Base-by-base conservation (phyloP, 2,797 vertebrate genomes). In the Arctocebus calabarensis region DNA sequence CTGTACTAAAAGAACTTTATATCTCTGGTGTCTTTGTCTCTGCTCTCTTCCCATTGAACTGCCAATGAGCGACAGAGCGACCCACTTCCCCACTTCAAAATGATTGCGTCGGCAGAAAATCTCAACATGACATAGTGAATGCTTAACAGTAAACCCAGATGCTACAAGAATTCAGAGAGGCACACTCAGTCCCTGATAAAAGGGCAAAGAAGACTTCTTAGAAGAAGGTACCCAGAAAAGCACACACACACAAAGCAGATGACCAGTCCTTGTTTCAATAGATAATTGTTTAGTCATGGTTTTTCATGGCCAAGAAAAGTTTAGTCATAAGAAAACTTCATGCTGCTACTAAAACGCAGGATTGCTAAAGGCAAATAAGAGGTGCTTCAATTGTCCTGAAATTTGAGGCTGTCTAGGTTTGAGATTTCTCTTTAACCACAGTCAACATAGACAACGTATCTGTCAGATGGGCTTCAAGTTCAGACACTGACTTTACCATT, bases 391-490 rank as follows among this genome's bases (percentile, higher is more conserved):
- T 93, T 92, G 75, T 70, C 43, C 81, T 91, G 88, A 95, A 97
- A 95, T 90, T 45, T 37, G 92, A 97, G 91, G 86, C 71, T 34
- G 7, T 95, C 66, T 29, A 81, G 68, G 55, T 71, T 84, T 73
- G 66, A 79, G 73, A 78, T 64, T 88, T 91, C 73, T 95, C 88
- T 95, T 91, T 68, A 84, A 94, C 91, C 73, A 88, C 71, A 94
- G 91, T 77, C 84, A n/a, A 79, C 85, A 82, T 5, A 95, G 95
- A 96, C 94, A 95, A 95, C 59, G 16, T 95, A 91, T 95, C 94
- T 94, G 75, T 75, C 91, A 88, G 93, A 59, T 40, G 37, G 45
- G 45, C 96, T 92, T 96, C 88, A 84, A 45, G 88, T 94, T 95
- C 85, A 83, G 85, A 73, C 96, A 66, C 40, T 59, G 55, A 90